Conservation (phyloP, 2,113 vertebrate genomes). For the Urocynchramus pylzowi region DNA sequence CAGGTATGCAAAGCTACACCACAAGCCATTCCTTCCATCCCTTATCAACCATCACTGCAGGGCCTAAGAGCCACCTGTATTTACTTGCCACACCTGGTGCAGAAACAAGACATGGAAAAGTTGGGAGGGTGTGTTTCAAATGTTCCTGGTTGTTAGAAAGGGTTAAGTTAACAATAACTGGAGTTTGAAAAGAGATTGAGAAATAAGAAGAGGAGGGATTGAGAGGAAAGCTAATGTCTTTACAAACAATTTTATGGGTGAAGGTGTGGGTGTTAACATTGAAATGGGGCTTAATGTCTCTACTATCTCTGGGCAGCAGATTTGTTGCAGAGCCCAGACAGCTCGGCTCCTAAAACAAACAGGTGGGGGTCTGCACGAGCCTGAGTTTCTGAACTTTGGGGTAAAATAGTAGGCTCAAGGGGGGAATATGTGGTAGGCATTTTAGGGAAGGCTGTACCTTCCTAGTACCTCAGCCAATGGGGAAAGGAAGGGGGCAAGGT, state of each 20-base stretch:
- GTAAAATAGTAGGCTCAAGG: background rate
- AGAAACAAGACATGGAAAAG: background rate
- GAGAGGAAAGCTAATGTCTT: background rate
- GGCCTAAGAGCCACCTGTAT: background rate
- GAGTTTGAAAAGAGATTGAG: background rate
- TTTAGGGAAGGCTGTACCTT: background rate
- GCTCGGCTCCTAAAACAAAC: fast-evolving
- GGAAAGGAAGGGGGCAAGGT: background rate
- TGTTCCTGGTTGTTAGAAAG: background rate
- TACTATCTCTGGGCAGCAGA: background rate
- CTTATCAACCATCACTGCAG: fast-evolving
- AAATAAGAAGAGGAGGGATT: background rate
- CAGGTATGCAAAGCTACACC: background rate
- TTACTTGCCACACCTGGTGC: background rate
- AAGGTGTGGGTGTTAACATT: background rate
- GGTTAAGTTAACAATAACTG: background rate
- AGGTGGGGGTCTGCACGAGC: background rate
- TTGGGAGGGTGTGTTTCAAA: background rate
- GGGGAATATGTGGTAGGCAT: fast-evolving
- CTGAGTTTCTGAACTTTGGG: background rate
- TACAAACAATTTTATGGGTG: background rate
- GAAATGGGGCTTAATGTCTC: background rate
- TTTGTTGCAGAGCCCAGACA: background rate
- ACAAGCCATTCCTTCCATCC: background rate
- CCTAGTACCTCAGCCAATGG: background rate